Evolutionary conservation across 2,888 invertebrate species (phyloP).

Genomic region (Dusona sp.): DNA sequence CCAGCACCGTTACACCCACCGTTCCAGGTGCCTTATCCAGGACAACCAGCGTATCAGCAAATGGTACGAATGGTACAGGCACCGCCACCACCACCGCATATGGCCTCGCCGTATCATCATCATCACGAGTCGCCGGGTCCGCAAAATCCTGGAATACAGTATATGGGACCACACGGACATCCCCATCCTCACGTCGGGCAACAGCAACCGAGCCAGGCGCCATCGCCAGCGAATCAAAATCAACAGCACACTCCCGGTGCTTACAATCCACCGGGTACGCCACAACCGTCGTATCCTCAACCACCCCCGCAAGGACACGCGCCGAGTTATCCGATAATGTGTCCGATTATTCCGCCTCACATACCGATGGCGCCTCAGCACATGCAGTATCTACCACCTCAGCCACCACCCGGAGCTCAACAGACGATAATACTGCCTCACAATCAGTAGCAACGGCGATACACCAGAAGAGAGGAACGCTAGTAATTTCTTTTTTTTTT

Average conservation of each 20-base stretch:
- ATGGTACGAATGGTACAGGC: constrained; percentile 85
- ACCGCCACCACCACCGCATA: constrained; percentile 80
- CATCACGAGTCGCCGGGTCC: constrained; percentile 87
- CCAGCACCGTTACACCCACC: constrained; percentile 91
- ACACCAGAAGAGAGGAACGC: constrained; percentile 77
- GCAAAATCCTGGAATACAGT: constrained; percentile 85
- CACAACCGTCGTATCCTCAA: constrained; percentile 86
- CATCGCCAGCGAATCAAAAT: constrained; percentile 83
- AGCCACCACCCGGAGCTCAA: constrained; percentile 84
- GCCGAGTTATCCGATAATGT: constrained; percentile 87
- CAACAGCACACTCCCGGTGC: constrained; percentile 87
- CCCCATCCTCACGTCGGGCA: constrained; percentile 82
- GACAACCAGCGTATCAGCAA: constrained; percentile 85
- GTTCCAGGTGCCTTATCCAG: constrained; percentile 88
- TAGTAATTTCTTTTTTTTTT: constrained; percentile 71
- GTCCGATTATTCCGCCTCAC: constrained; percentile 86
- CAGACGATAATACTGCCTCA: constrained; percentile 85
- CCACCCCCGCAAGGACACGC: constrained; percentile 87
- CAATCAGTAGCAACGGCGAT: constrained; percentile 85
- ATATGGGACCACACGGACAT: constrained; percentile 86
- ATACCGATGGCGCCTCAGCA: constrained; percentile 85
- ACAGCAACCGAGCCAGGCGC: constrained; percentile 83
- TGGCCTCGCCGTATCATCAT: constrained; percentile 82
- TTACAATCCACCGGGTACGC: constrained; percentile 85
- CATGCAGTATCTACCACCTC: constrained; percentile 86